Evolutionary conservation across 2,113 vertebrate species (phyloP), one percentile per base, ranked within the genome.

Genomic region (Zeus faber): DNA sequence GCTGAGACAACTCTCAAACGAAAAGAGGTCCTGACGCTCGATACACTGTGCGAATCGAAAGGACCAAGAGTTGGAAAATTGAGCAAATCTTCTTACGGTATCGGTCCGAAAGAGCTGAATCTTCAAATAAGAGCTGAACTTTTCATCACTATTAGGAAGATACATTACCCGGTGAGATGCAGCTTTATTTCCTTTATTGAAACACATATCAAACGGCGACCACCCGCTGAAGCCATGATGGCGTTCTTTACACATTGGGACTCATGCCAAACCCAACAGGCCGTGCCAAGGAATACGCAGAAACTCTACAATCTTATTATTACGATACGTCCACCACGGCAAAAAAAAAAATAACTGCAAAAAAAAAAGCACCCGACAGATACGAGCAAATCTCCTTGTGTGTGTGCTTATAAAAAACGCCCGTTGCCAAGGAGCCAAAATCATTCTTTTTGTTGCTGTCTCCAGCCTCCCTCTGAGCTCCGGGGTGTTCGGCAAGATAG

Each of bases 331-430:
- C 26, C 25, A n/a, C n/a, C n/a, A n/a, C n/a, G n/a, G n/a, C n/a
- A n/a, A n/a, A n/a, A n/a, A n/a, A n/a, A n/a, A n/a, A n/a, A n/a
- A n/a, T n/a, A n/a, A 20, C 25, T 33, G 29, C n/a, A 65, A 67
- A 21, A 41, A 35, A 22, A 41, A 54, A 43, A 50, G 33, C 58
- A 45, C n/a, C 63, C 46, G 45, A 9, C 29, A 62, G 49, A 76
- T 63, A 70, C 68, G 71, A 82, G 54, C 59, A 61, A 65, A 75
- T 75, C 73, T 51, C 60, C 14, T 6, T 37, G 14, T 17, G 16
- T 47, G 33, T 48, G 59, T n/a, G n/a, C n/a, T n/a, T n/a, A n/a
- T 49, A 26, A 44, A 45, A 70, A 59, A 53, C 33, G 5, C 25
- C 47, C 50, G n/a, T n/a, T 39, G 21, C 47, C 58, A 35, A 5